Conservation (phyloP, 2,888 invertebrate species). For the Acronicta leporina region DNA sequence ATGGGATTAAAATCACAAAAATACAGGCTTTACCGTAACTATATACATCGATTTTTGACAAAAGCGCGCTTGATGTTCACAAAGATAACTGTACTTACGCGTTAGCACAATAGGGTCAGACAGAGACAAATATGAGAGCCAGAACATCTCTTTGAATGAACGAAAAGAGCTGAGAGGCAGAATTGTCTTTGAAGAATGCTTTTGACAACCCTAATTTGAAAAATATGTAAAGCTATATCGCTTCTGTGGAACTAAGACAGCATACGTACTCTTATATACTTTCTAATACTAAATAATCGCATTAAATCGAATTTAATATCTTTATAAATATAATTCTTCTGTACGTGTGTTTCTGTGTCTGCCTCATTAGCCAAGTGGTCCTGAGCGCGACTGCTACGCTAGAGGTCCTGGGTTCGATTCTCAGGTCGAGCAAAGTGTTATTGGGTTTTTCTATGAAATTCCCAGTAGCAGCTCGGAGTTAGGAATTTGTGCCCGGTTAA, state of each 20-base stretch:
- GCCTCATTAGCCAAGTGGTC: too few relatives aligned
- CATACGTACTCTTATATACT: not conserved
- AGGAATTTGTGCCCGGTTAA: too few relatives aligned
- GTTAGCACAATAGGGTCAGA: constrained; percentile 54
- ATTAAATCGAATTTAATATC: too few relatives aligned
- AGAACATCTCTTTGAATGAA: constrained; percentile 41
- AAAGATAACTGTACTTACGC: constrained; percentile 49
- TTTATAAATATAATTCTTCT: too few relatives aligned
- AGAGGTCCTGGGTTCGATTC: too few relatives aligned
- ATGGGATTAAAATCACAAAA: not conserved
- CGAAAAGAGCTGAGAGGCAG: constrained; percentile 41
- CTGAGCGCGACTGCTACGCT: too few relatives aligned
- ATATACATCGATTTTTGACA: constrained; percentile 41
- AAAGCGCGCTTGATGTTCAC: constrained; percentile 44
- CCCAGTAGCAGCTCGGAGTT: too few relatives aligned
- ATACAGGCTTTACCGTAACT: constrained; percentile 24
- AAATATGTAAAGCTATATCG: constrained; percentile 23
- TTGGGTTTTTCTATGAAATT: too few relatives aligned
- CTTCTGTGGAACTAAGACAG: constrained; percentile 12
- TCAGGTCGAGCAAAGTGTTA: too few relatives aligned
- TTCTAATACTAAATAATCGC: too few relatives aligned
- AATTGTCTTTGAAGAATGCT: constrained; percentile 46
- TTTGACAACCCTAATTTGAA: constrained; percentile 48
- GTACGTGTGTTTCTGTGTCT: too few relatives aligned
- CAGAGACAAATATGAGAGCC: constrained; percentile 56